phyloP scores from a whole-genome alignment of 1,140 invertebrate species.

The Batillaria attramentaria region DNA sequence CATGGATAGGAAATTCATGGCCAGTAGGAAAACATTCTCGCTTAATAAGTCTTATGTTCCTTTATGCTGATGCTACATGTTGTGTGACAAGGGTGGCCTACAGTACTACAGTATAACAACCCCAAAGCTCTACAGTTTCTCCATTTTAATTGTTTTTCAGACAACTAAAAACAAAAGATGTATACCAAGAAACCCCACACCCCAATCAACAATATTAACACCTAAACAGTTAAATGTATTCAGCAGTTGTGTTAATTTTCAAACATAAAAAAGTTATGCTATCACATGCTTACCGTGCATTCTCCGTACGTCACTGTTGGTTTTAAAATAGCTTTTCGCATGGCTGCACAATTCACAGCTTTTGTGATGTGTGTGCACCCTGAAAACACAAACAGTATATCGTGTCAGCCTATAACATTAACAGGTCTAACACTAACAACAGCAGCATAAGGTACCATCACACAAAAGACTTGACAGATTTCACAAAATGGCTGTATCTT shows the following conservation, averaged over 20 bases:
- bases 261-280: neutral
- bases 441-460: neutral
- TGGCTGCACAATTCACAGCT: constrained; percentile 77
- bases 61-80: no score
- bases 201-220: neutral
- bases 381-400: constrained; percentile 4
- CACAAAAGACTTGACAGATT: neutral
- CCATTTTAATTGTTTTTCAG: no score
- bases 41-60: no score
- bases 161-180: neutral
- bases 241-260: no score
- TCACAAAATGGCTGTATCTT: neutral
- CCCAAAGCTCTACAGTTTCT: no score
- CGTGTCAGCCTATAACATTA: neutral
- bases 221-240: neutral
- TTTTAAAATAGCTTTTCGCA: constrained; percentile 78
- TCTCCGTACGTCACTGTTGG: constrained; percentile 74
- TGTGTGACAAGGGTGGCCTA: no score
- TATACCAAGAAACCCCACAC: neutral
- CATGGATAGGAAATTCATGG: no score
- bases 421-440: neutral
- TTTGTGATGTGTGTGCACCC: constrained; percentile 81
- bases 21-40: no score
- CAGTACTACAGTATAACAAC: no score
- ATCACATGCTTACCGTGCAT: constrained; percentile 74